These are phyloP conservation scores for Notodonta dromedarius DNA, from an alignment of 2,888 invertebrate species.

Conservation along the genomic window DNA sequence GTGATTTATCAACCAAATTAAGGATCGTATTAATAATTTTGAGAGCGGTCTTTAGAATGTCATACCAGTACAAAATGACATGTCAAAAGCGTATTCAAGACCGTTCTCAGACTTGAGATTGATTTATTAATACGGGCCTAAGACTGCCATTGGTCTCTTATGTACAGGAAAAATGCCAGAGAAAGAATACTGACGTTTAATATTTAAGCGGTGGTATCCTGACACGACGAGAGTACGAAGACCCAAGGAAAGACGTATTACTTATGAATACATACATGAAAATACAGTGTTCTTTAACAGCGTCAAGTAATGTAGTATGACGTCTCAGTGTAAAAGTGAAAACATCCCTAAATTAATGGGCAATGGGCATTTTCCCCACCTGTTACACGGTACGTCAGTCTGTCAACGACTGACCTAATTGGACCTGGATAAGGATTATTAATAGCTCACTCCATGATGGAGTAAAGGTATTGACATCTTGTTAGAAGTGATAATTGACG, in stretches of 20 bases:
- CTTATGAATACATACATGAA: neutral
- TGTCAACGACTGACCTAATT: constrained; percentile 63
- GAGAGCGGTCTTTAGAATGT: no score
- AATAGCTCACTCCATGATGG: constrained; percentile 34
- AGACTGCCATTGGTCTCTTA: no score
- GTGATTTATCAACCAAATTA: no score
- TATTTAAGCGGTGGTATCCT: no score
- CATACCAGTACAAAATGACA: no score
- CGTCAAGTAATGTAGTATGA: constrained; percentile 12
- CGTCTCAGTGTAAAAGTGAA: constrained; percentile 55
- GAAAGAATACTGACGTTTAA: no score
- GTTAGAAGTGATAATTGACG: constrained; percentile 41
- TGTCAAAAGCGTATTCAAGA: no score
- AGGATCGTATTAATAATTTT: no score
- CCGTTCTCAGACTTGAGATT: no score
- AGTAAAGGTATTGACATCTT: constrained; percentile 28
- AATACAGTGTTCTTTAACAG: neutral
- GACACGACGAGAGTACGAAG: neutral
- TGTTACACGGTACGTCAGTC: constrained; percentile 36
- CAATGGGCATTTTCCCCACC: constrained; percentile 49
- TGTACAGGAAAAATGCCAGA: no score
- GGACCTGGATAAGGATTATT: constrained; percentile 60
- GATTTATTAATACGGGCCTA: no score
- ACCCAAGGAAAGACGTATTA: no score
- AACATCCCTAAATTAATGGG: constrained; percentile 56